phyloP scores from a whole-genome alignment of 2,888 invertebrate species.

The Agrilus biguttatus region DNA sequence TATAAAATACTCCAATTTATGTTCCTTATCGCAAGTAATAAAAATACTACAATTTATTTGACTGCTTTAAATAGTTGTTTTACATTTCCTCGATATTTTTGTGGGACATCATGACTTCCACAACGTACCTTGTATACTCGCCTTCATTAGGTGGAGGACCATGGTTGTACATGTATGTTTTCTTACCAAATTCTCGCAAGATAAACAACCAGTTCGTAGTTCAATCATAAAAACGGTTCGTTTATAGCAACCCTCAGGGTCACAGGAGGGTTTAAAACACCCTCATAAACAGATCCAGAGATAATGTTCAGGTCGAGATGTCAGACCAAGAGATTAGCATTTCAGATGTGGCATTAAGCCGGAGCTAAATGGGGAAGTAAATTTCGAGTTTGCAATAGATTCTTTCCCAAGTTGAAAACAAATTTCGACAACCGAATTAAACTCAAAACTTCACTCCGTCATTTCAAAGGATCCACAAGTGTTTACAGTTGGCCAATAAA shows the following conservation, averaged over 20 bases:
- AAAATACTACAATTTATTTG: too few species aligned
- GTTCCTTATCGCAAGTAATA: too few species aligned
- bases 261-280: conserved; percentile 14
- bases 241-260: conserved; percentile 9
- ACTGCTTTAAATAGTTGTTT: too few species aligned
- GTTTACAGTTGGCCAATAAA: conserved; percentile 22
- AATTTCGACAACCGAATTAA: conserved; percentile 2
- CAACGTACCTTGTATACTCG: too few species aligned
- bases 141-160: too few species aligned
- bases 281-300: conserved; percentile 20
- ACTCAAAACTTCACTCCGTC: conserved; percentile 24
- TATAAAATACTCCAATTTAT: too few species aligned
- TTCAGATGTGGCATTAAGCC: conserved; percentile 4
- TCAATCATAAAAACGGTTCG: too few species aligned
- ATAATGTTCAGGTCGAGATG: conserved; percentile 14
- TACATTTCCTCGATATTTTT: too few species aligned
- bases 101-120: too few species aligned
- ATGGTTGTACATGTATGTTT: too few species aligned
- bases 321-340: conserved; percentile 23
- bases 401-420: background rate
- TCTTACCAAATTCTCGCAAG: too few species aligned
- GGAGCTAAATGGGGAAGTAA: background rate
- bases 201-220: too few species aligned
- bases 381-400: background rate
- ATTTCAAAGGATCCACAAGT: conserved; percentile 30